Evolutionary conservation across 2,797 vertebrate species (phyloP).

Genomic region (Coregonus ussuriensis): DNA sequence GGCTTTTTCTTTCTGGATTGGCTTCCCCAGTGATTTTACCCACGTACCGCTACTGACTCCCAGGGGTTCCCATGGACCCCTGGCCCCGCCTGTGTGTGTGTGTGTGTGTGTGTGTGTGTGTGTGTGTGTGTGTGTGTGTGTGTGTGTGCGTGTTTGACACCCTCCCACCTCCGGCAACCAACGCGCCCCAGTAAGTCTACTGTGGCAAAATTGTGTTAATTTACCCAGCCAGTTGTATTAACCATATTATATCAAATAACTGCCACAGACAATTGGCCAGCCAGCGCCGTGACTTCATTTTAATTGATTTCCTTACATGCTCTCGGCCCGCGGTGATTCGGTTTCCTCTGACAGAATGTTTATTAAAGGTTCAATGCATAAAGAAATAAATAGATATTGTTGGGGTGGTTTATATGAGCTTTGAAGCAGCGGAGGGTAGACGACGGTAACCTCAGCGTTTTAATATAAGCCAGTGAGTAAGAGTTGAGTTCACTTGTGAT

Average conservation of each 20-base stretch:
- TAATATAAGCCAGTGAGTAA: slow-evolving; percentile 66
- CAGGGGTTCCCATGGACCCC: slow-evolving; percentile 55
- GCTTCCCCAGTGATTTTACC: too few species aligned
- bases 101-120: too few species aligned
- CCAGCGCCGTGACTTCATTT: slow-evolving; percentile 89
- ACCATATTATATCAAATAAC: slow-evolving; percentile 94
- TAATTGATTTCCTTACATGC: slow-evolving; percentile 93
- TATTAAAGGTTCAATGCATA: slow-evolving; percentile 87
- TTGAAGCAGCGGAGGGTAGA: slow-evolving; percentile 59
- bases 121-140: too few species aligned
- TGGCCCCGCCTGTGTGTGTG: slow-evolving; percentile 36
- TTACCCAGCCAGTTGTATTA: slow-evolving; percentile 93
- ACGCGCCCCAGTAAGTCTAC: slow-evolving; percentile 66
- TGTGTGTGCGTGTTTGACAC: too few species aligned
- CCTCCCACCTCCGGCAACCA: not conserved
- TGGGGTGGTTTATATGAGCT: slow-evolving; percentile 81
- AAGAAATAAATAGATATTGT: slow-evolving; percentile 87
- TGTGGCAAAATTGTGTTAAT: slow-evolving; percentile 90
- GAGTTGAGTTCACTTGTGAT: slow-evolving; percentile 66
- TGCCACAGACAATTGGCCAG: slow-evolving; percentile 91
- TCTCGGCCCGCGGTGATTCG: slow-evolving; percentile 84
- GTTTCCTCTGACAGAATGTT: slow-evolving; percentile 90
- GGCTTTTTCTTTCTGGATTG: too few species aligned
- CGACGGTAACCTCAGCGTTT: slow-evolving; percentile 63
- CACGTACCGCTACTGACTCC: slow-evolving; percentile 46